Evolutionary conservation across 2,888 invertebrate genomes (phyloP).

Genomic region (Rhagophthalmus giganteus): DNA sequence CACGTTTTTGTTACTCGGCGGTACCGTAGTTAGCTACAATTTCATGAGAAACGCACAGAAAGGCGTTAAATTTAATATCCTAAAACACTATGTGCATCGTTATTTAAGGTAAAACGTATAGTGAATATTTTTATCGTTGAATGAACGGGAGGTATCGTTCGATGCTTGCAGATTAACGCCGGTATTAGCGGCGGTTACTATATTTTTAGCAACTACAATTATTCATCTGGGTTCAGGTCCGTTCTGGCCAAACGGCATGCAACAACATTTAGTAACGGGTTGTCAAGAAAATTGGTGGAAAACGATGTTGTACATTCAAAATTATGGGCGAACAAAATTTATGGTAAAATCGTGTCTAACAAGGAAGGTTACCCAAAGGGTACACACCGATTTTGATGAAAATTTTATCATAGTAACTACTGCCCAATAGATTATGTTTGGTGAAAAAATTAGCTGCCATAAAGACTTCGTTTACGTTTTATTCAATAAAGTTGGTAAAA

Average conservation of each 20-base stretch:
- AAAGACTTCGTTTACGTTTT: no score
- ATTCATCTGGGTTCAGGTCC: constrained; percentile 58
- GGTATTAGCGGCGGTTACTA: constrained; percentile 54
- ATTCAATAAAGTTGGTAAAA: no score
- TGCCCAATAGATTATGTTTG: no score
- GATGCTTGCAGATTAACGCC: constrained; percentile 59
- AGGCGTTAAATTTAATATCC: constrained; percentile 1
- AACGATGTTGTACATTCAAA: constrained; percentile 53
- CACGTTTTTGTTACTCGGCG: neutral
- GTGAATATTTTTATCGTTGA: neutral
- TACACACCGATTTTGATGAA: no score
- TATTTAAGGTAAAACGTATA: constrained; percentile 3
- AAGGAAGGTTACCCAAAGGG: no score
- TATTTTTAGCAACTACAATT: constrained; percentile 54
- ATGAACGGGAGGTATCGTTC: no score
- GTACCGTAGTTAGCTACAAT: neutral
- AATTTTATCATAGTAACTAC: no score
- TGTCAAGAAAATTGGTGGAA: constrained; percentile 54
- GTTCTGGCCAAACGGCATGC: constrained; percentile 51
- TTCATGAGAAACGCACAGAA: neutral
- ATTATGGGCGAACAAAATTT: constrained; percentile 43
- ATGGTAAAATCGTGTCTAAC: constrained; percentile 40
- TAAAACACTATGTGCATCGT: neutral
- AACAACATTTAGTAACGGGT: constrained; percentile 19
- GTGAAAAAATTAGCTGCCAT: no score